phyloP scores from a whole-genome alignment of 2,797 vertebrate genomes.

The Linurgus olivaceus region DNA sequence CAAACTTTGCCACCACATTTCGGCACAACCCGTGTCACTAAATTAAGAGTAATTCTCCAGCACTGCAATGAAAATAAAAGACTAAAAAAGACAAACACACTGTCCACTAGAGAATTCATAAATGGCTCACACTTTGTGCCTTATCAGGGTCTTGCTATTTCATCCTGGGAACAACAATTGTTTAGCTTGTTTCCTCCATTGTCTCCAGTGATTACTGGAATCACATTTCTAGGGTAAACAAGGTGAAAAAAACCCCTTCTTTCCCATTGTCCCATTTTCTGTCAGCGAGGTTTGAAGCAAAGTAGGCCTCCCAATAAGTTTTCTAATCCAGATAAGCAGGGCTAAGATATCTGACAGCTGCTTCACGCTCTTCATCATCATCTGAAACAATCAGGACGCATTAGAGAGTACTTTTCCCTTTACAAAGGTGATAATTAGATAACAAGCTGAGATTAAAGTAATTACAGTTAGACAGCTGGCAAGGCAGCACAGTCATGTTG shows the following conservation, averaged over 20 bases:
- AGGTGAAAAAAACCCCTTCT: not conserved
- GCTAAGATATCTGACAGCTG: conserved; percentile 83
- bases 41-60: not conserved
- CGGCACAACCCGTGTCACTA: not conserved
- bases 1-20: not conserved
- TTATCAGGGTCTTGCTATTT: not conserved
- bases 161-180: not conserved
- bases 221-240: conserved; percentile 53
- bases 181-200: not conserved
- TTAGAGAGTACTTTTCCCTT: conserved; percentile 86
- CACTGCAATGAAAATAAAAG: not conserved
- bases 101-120: not conserved
- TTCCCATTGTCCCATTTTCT: conserved; percentile 26
- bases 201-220: conserved; percentile 43
- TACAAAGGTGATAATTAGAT: conserved; percentile 91
- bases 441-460: conserved; percentile 90
- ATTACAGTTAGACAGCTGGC: conserved; percentile 87
- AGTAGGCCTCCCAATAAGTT: conserved; percentile 69
- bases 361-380: conserved; percentile 82
- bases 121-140: not conserved
- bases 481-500: conserved; percentile 81
- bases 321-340: conserved; percentile 74
- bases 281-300: conserved; percentile 50
- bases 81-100: not conserved
- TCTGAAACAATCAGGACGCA: conserved; percentile 84